Conservation (phyloP, 2,888 invertebrate genomes). For the Colletes collaris region DNA sequence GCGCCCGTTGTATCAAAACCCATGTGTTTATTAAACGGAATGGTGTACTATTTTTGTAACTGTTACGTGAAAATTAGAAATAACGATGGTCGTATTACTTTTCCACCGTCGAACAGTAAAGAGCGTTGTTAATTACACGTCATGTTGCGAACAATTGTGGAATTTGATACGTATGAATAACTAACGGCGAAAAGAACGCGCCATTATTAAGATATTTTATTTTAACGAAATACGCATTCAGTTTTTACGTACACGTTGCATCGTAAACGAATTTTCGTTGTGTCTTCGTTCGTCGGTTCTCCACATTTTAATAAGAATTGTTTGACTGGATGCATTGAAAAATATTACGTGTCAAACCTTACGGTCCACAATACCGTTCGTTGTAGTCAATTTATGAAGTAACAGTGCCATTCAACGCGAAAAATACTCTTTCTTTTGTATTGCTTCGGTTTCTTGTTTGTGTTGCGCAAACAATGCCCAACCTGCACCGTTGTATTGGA, state of each 20-base stretch:
- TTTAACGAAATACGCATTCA: neutral
- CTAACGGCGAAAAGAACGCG: neutral
- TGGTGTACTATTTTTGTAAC: neutral
- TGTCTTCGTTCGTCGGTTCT: neutral
- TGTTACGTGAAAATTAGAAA: neutral
- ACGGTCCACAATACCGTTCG: neutral
- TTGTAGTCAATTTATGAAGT: neutral
- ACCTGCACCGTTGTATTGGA: no score
- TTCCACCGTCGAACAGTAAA: no score
- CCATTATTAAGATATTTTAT: constrained; percentile 18
- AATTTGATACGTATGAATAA: neutral
- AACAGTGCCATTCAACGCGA: neutral
- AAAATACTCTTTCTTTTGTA: neutral
- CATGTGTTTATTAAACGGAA: neutral
- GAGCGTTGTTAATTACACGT: neutral
- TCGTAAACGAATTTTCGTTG: constrained; percentile 18
- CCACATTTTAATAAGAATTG: constrained; percentile 14
- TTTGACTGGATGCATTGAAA: neutral
- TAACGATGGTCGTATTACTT: neutral
- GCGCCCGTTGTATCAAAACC: no score
- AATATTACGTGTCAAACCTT: neutral
- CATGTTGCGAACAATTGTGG: neutral
- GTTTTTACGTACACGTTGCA: neutral
- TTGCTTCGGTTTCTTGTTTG: neutral
- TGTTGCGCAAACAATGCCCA: neutral